These are phyloP conservation scores for Callosobruchus maculatus DNA, from an alignment of 2,888 invertebrate genomes.

Conservation along the genomic window DNA sequence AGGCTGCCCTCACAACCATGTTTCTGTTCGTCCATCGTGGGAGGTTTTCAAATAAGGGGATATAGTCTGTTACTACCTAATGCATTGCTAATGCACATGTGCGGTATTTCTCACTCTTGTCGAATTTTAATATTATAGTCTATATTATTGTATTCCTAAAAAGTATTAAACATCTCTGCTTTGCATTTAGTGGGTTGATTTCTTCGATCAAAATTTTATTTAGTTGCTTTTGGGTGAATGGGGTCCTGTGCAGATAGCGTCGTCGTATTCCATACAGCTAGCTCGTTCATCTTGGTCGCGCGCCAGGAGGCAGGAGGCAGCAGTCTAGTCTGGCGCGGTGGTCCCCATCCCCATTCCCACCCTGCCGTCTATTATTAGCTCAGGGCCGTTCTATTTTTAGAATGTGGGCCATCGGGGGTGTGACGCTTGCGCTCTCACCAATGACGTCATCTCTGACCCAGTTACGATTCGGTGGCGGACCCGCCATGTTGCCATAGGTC, in stretches of 20 bases:
- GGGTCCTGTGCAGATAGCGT: not conserved
- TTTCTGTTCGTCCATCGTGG: no score
- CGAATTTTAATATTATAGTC: no score
- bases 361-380: slow-evolving; percentile 50
- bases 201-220: no score
- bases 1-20: no score
- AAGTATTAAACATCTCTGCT: no score
- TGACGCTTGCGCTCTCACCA: slow-evolving; percentile 40
- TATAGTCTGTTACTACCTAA: no score
- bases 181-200: no score
- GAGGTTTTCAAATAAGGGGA: no score
- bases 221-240: no score
- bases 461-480: slow-evolving; percentile 22
- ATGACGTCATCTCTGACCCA: slow-evolving; percentile 51
- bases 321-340: not conserved
- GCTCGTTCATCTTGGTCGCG: not conserved
- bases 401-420: slow-evolving; percentile 46
- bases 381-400: slow-evolving; percentile 51
- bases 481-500: not conserved
- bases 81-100: no score
- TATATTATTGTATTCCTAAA: no score
- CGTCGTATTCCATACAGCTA: not conserved
- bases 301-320: not conserved
- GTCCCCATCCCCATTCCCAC: not conserved
- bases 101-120: no score